phyloP scores from a whole-genome alignment of 2,113 vertebrate species.

The Oncorhynchus tshawytscha region DNA sequence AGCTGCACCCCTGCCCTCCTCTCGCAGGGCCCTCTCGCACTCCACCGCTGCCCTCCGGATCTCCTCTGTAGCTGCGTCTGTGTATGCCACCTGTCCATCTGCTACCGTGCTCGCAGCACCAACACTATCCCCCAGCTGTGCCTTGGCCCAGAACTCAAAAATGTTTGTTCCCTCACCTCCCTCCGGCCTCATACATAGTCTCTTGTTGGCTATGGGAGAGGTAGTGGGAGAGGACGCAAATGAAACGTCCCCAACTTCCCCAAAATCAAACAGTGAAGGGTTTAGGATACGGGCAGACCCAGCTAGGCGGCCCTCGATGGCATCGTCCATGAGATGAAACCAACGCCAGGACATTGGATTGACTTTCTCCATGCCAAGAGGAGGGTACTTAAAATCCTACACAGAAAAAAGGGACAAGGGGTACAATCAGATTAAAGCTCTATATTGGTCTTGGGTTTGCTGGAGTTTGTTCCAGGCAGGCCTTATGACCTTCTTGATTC shows the following conservation, averaged over 20 bases:
- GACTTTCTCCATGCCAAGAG: slow-evolving; percentile 38
- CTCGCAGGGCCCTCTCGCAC: slow-evolving; percentile 1
- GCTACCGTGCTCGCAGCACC: not conserved
- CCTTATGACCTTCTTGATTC: too few relatives aligned
- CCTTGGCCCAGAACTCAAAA: slow-evolving; percentile 25
- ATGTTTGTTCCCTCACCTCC: slow-evolving; percentile 32
- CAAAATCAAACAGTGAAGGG: slow-evolving; percentile 26
- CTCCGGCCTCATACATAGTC: slow-evolving; percentile 33
- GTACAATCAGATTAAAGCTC: not conserved
- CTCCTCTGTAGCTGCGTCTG: not conserved
- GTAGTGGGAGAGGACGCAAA: not conserved
- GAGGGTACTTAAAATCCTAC: slow-evolving; percentile 59
- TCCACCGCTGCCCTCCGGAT: not conserved
- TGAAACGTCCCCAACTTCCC: slow-evolving; percentile 7
- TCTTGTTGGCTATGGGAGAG: slow-evolving; percentile 36
- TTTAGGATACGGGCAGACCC: slow-evolving; percentile 27
- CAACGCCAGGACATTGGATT: slow-evolving; percentile 59
- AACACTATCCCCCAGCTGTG: not conserved
- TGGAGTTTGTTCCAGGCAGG: not conserved
- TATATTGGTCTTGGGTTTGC: not conserved
- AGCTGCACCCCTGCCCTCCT: not conserved
- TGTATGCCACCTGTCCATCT: not conserved
- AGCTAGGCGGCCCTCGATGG: slow-evolving; percentile 46
- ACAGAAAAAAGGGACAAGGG: not conserved
- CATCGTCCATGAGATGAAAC: slow-evolving; percentile 63